phyloP scores from a whole-genome alignment of 2,113 vertebrate species.

The Amphiprion ocellaris region DNA sequence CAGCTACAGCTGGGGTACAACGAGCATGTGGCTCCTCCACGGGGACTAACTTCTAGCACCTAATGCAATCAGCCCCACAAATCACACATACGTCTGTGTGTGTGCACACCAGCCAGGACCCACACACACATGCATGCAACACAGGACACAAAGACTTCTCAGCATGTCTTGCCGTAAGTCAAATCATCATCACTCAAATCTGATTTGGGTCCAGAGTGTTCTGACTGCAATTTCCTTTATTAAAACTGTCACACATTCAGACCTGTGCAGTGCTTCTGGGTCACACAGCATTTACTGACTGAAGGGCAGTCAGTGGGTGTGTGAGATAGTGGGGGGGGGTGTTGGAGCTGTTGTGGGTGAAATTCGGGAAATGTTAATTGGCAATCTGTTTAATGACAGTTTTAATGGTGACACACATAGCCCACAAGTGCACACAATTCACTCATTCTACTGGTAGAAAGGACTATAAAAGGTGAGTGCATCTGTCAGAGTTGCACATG shows the following conservation, averaged over 20 bases:
- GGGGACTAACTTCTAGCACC: slow-evolving; percentile 72
- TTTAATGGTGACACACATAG: slow-evolving; percentile 67
- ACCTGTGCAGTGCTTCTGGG: slow-evolving; percentile 32
- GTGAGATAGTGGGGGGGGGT: not conserved
- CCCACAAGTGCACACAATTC: slow-evolving; percentile 45
- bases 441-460: slow-evolving; percentile 37
- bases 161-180: slow-evolving; percentile 55
- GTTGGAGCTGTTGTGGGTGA: slow-evolving; percentile 13
- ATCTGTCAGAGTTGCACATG: slow-evolving; percentile 23
- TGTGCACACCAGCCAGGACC: not conserved
- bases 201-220: slow-evolving; percentile 74
- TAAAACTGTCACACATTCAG: slow-evolving; percentile 64
- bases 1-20: slow-evolving; percentile 79
- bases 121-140: slow-evolving; percentile 13
- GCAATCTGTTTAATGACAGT: slow-evolving; percentile 75
- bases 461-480: slow-evolving; percentile 25
- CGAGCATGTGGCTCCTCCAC: slow-evolving; percentile 73
- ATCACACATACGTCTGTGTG: slow-evolving; percentile 51
- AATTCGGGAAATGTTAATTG: slow-evolving; percentile 63
- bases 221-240: slow-evolving; percentile 74
- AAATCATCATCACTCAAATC: slow-evolving; percentile 75
- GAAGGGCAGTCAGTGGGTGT: slow-evolving; percentile 34
- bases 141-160: slow-evolving; percentile 64
- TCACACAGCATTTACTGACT: slow-evolving; percentile 19
- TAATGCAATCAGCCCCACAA: slow-evolving; percentile 81